phyloP scores from a whole-genome alignment of 2,113 vertebrate genomes.

The Chamaea fasciata region DNA sequence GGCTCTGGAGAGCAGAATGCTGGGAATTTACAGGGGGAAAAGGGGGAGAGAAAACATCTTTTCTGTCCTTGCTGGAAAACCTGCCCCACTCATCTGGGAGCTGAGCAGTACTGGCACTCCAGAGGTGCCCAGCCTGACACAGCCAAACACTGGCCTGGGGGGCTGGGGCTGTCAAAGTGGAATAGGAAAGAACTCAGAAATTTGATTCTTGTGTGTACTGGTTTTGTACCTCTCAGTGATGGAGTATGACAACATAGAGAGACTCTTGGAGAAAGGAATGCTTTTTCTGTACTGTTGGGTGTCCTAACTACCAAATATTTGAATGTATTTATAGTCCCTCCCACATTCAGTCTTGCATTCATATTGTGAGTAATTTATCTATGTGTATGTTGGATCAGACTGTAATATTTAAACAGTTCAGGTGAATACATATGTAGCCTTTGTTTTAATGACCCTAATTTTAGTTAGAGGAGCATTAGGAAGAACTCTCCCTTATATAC shows the following conservation, averaged over 20 bases:
- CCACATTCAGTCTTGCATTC: background rate
- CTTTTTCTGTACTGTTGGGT: background rate
- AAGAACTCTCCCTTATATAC: background rate
- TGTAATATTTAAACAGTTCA: background rate
- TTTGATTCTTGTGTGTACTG: background rate
- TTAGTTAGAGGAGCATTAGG: background rate
- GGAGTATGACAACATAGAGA: fast-evolving
- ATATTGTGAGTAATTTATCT: background rate
- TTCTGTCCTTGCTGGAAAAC: background rate
- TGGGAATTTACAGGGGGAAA: background rate
- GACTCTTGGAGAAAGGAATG: background rate
- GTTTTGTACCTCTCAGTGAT: background rate
- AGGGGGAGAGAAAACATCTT: background rate
- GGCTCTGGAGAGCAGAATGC: background rate
- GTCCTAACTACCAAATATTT: background rate
- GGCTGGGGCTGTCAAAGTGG: background rate
- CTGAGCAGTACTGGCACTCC: background rate
- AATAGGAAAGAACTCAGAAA: background rate
- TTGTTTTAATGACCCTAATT: background rate
- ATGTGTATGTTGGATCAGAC: background rate
- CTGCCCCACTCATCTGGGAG: background rate
- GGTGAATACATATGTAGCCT: background rate
- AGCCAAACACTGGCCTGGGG: background rate
- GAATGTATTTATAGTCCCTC: background rate
- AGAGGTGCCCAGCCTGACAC: background rate